These are phyloP conservation scores for Oopsacas minuta DNA, from an alignment of 37 sponge, comb jelly and placozoan species.

Conservation along the genomic window DNA sequence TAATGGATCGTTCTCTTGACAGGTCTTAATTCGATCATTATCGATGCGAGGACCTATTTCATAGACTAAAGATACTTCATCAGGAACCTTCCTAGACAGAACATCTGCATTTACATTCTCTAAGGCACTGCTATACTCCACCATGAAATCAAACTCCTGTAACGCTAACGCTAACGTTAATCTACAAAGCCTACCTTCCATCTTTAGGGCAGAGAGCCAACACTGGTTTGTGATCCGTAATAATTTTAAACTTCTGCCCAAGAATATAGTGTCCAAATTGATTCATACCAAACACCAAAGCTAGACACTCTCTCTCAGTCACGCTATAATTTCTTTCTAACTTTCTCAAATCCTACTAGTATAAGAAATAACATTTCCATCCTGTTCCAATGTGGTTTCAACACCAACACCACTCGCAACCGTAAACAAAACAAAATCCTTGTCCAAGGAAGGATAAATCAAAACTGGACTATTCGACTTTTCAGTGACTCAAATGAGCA, in stretches of 20 bases:
- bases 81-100: constrained; percentile 20
- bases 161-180: constrained; percentile 22
- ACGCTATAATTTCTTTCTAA: constrained; percentile 37
- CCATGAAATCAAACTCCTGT: constrained; percentile 29
- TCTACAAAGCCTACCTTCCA: constrained; percentile 29
- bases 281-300: constrained; percentile 26
- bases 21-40: background rate
- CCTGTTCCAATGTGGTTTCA: constrained; percentile 28
- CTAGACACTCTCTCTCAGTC: constrained; percentile 25
- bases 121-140: constrained; percentile 27
- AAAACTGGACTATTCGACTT: background rate
- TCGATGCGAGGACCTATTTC: background rate
- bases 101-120: constrained; percentile 41
- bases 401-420: constrained; percentile 28
- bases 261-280: constrained; percentile 39
- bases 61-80: background rate
- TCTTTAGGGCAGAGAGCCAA: constrained; percentile 29
- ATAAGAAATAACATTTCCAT: constrained; percentile 29
- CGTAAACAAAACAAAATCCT: constrained; percentile 18
- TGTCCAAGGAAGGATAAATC: constrained; percentile 23
- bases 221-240: constrained; percentile 31
- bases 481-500: background rate
- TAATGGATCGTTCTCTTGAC: background rate
- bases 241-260: constrained; percentile 22
- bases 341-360: constrained; percentile 27